Evolutionary conservation across 2,888 invertebrate species (phyloP), one percentile per base, ranked within the genome.

Genomic region (Yponomeuta sedellus): DNA sequence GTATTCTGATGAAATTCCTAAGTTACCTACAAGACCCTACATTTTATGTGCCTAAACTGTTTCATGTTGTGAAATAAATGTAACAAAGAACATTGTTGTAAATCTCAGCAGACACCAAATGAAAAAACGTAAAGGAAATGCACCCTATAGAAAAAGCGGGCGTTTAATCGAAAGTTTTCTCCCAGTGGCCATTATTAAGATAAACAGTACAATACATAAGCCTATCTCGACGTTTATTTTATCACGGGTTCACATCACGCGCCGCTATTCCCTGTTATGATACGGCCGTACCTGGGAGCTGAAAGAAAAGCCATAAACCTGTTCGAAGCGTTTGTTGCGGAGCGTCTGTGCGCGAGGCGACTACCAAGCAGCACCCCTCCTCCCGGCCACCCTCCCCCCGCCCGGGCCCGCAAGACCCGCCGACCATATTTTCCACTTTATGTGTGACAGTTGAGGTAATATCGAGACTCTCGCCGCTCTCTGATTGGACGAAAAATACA

Each of bases 361-460:
- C 72, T 71, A 66, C 67, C 70, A 72, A 71, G 69, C 70, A 66
- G 66, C 68, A 20, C 56, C 64, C 70, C 75, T 80, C 82, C 81
- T 72, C 73, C 73, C 77, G 75, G 71, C 72, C 73, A 72, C 73
- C 71, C 71, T 70, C 73, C 72, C 76, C 71, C 74, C 68, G 68
- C 70, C 69, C 66, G 66, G 77, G 69, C 74, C 64, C 68, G 69
- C 71, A 69, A 71, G 76, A 77, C 76, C 88, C 87, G 86, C 87
- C 88, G 90, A 92, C 92, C 92, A 92, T 92, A 92, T 92, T 92
- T 92, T 91, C 91, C 92, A 92, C 92, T 92, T 92, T 92, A 92
- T 91, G 91, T 92, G 92, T 92, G 92, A 92, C 92, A 92, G 92
- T 91, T 92, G 92, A 92, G 91, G 92, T 92, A 92, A 92, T 92